These are phyloP conservation scores for Sphinx pinastri DNA, from an alignment of 2,888 invertebrate genomes.

Conservation along the genomic window DNA sequence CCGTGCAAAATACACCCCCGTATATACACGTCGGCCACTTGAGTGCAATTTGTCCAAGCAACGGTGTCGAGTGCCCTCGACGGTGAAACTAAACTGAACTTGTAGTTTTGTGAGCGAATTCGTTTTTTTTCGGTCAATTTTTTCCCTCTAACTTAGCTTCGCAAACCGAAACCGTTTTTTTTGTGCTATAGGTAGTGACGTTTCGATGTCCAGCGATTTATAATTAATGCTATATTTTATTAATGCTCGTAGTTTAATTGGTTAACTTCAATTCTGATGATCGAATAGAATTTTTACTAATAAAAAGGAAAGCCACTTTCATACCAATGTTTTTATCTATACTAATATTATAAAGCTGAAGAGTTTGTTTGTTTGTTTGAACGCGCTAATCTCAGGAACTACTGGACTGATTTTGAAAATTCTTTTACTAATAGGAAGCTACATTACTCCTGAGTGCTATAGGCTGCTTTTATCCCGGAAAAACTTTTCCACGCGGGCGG, in stretches of 20 bases:
- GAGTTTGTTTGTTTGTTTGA: too few relatives aligned
- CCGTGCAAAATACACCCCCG: slow-evolving; percentile 37
- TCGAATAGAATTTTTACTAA: not conserved
- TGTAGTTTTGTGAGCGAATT: slow-evolving; percentile 61
- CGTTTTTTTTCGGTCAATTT: slow-evolving; percentile 44
- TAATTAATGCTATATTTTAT: not conserved
- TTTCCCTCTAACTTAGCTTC: slow-evolving; percentile 41
- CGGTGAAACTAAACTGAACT: slow-evolving; percentile 68
- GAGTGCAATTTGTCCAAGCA: slow-evolving; percentile 73
- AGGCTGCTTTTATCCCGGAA: too few relatives aligned
- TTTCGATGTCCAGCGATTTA: not conserved
- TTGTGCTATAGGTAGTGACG: not conserved
- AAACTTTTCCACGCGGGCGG: too few relatives aligned
- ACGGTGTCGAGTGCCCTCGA: slow-evolving; percentile 61
- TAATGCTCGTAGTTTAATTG: slow-evolving; percentile 7
- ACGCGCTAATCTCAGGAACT: too few relatives aligned
- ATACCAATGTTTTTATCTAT: too few relatives aligned
- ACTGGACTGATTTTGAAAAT: too few relatives aligned
- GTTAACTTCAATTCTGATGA: not conserved
- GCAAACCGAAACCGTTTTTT: not conserved
- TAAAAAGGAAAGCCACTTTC: too few relatives aligned
- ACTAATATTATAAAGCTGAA: too few relatives aligned
- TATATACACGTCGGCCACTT: slow-evolving; percentile 51
- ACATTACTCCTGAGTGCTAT: too few relatives aligned
- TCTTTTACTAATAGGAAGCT: too few relatives aligned